A percentile compares a stretch with the other conserved stretches of the same genome.
Conservation (phyloP, 2,797 vertebrate genomes). For the Adrianichthys oophorus region DNA sequence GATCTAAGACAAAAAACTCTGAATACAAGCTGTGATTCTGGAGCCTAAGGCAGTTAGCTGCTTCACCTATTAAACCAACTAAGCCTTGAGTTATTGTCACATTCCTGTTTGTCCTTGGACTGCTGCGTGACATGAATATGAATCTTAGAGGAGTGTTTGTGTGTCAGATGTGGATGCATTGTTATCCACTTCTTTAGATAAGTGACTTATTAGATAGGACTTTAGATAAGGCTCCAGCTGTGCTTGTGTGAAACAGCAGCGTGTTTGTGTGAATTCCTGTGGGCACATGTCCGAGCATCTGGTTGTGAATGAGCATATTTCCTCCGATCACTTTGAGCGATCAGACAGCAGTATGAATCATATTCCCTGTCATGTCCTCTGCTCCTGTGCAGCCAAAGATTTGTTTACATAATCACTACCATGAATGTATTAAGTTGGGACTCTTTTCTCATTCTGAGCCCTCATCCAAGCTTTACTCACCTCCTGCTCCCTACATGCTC, state of each 20-base stretch:
- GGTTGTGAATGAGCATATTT: slow-evolving; percentile 17
- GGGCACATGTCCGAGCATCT: slow-evolving; percentile 9
- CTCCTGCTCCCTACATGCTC: slow-evolving; percentile 26
- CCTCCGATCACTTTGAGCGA: slow-evolving; percentile 52
- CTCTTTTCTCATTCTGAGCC: slow-evolving; percentile 38
- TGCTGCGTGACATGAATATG: slow-evolving; percentile 5
- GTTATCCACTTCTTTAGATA: slow-evolving; percentile 4
- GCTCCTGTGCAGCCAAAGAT: slow-evolving; percentile 43
- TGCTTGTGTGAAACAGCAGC: slow-evolving; percentile 10
- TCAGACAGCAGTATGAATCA: slow-evolving; percentile 31
- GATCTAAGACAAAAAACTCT: too few relatives aligned
- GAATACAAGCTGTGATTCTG: slow-evolving; percentile 5
- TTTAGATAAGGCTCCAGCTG: slow-evolving; percentile 4
- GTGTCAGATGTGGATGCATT: slow-evolving; percentile 2
- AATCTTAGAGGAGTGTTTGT: background rate
- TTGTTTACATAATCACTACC: slow-evolving; percentile 59
- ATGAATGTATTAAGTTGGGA: slow-evolving; percentile 46
- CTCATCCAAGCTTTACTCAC: slow-evolving; percentile 26
- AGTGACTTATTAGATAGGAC: background rate
- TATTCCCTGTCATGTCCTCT: slow-evolving; percentile 41
- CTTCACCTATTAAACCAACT: slow-evolving; percentile 10
- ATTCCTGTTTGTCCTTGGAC: slow-evolving; percentile 31
- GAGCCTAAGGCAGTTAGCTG: slow-evolving; percentile 1
- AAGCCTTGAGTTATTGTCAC: slow-evolving; percentile 14
- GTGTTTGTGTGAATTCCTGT: slow-evolving; percentile 16